Conservation (phyloP, 2,888 invertebrate genomes). For the Sinelater perroti region DNA sequence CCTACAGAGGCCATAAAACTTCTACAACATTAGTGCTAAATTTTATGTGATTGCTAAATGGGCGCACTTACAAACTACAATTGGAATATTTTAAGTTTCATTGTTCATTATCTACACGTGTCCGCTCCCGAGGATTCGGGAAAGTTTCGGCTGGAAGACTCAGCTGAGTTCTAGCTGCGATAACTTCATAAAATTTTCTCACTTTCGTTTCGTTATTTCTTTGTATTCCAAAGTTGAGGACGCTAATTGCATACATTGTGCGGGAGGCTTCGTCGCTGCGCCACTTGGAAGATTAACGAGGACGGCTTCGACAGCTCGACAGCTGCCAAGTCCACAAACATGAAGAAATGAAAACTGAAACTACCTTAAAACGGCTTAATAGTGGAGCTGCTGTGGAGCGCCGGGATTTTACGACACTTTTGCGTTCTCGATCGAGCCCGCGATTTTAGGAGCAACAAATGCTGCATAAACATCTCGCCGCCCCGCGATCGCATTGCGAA, state of each 20-base stretch:
- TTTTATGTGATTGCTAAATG: constrained; percentile 19
- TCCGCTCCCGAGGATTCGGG: background rate
- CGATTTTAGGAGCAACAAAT: constrained; percentile 11
- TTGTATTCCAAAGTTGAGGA: constrained; percentile 4
- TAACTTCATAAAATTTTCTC: constrained; percentile 12
- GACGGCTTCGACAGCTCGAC: constrained; percentile 9
- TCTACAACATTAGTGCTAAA: constrained; percentile 21
- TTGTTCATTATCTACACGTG: constrained; percentile 22
- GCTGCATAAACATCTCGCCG: constrained; percentile 6
- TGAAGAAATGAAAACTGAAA: constrained; percentile 16
- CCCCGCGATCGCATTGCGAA: constrained; percentile 10
- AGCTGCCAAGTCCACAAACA: constrained; percentile 12
- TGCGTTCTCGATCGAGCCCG: background rate
- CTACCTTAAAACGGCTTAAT: constrained; percentile 14
- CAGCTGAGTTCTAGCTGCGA: background rate
- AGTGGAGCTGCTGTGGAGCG: background rate
- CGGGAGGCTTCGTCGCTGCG: background rate
- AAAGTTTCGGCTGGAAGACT: background rate
- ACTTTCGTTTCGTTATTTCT: constrained; percentile 18
- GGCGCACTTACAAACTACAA: constrained; percentile 11
- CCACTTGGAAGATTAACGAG: constrained; percentile 9
- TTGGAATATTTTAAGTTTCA: constrained; percentile 15
- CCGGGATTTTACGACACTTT: background rate
- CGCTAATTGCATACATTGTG: constrained; percentile 13
- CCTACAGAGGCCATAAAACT: constrained; percentile 22